phyloP scores from a whole-genome alignment of 2,797 vertebrate genomes.

The Sternotherus odoratus region DNA sequence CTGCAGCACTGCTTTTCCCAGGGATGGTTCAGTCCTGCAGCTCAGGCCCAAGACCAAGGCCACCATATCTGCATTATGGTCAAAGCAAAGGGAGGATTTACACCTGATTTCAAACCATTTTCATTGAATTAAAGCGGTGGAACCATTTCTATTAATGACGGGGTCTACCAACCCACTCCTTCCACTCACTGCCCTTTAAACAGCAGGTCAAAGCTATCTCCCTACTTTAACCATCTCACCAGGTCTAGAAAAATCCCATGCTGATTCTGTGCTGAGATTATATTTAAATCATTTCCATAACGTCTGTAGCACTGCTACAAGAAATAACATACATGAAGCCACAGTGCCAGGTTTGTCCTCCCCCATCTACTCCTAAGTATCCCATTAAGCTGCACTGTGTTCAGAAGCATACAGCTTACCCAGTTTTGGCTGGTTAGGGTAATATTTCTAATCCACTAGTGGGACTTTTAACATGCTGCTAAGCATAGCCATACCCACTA shows the following conservation, averaged over 20 bases:
- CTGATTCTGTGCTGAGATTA: not conserved
- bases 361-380: fast-evolving
- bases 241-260: not conserved
- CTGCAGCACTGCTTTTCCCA: not conserved
- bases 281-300: not conserved
- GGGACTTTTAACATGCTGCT: not conserved
- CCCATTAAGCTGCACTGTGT: fast-evolving
- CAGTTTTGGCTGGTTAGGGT: not conserved
- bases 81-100: fast-evolving
- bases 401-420: not conserved
- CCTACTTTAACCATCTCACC: not conserved
- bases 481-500: fast-evolving
- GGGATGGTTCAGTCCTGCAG: not conserved
- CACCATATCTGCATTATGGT: not conserved
- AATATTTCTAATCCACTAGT: not conserved
- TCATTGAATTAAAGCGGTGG: not conserved
- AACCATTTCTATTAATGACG: not conserved
- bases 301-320: not conserved
- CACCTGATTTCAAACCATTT: fast-evolving
- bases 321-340: not conserved
- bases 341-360: not conserved
- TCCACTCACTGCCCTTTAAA: not conserved
- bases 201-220: not conserved
- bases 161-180: not conserved
- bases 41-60: not conserved